Base-by-base conservation (phyloP, 2,113 vertebrate genomes). In the Lepisosteus osseus region DNA sequence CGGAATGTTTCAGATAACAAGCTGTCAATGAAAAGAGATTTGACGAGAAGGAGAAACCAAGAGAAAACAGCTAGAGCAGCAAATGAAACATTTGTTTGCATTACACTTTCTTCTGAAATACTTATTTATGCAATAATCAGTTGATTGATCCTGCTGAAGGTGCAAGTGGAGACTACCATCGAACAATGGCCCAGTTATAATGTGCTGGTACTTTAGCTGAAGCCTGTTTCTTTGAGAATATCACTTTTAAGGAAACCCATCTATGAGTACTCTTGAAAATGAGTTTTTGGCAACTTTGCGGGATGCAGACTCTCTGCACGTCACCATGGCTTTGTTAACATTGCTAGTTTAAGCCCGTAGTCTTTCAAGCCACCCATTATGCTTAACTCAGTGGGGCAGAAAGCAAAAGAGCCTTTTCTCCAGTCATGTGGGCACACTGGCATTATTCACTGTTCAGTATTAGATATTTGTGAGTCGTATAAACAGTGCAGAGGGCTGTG, bases 281-380 rank as follows among this genome's bases (percentile, higher is more conserved):
- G 78, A 85, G 82, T 87, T 91, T 92, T 91, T 90, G 88, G 90
- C 88, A 91, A 89, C 82, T 78, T 80, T 82, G 84, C 74, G 68
- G 83, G 81, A 86, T 86, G 90, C 87, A 88, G 86, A 61, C 72
- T 78, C 85, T 80, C 87, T 89, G 87, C 91, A 85, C 90, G 90
- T 86, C 91, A 91, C 91, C 88, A 72, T 91, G 91, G 91, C 91
- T 93, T 93, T 92, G 91, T 93, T 93, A 92, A 85, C 86, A 82
- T 87, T 85, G 87, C 88, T 80, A 86, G 86, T 86, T 89, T 88
- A 86, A 89, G 83, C 86, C 84, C 0, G 70, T 84, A 90, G 89
- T 89, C 88, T 91, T 87, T 90, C 91, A 89, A 92, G 86, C 85
- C 79, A 79, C 82, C 85, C 80, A 86, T 87, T 89, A 89, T 91